phyloP scores from a whole-genome alignment of 2,113 vertebrate species.

The Noturus placidus region DNA sequence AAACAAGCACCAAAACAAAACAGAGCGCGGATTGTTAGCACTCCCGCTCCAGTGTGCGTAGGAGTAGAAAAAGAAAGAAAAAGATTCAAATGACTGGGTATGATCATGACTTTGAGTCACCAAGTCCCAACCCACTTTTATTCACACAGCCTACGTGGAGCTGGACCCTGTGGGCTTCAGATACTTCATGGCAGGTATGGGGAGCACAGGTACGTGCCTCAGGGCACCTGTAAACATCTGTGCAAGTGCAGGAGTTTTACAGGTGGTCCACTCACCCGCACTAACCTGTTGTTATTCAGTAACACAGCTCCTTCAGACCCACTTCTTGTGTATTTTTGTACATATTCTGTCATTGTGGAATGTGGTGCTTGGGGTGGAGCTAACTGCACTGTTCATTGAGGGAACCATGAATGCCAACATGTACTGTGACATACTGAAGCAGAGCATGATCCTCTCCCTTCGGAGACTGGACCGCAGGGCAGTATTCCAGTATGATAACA shows the following conservation, averaged over 20 bases:
- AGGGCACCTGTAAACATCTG: constrained; percentile 23
- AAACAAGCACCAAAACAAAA: neutral
- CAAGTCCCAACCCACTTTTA: constrained; percentile 33
- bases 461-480: too few relatives aligned
- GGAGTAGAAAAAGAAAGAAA: constrained; percentile 24
- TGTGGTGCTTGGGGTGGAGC: neutral
- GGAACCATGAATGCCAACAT: too few relatives aligned
- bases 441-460: too few relatives aligned
- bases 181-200: constrained; percentile 51
- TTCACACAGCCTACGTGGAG: constrained; percentile 54
- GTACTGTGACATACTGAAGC: too few relatives aligned
- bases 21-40: constrained; percentile 6
- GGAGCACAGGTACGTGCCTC: constrained; percentile 40
- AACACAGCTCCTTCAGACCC: neutral
- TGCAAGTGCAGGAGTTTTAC: neutral
- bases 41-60: neutral
- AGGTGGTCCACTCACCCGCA: neutral
- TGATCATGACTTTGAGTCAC: constrained; percentile 26
- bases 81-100: constrained; percentile 8
- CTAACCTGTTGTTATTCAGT: neutral
- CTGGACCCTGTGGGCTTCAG: constrained; percentile 52
- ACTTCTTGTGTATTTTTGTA: neutral
- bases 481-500: too few relatives aligned
- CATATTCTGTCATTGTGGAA: constrained; percentile 4
- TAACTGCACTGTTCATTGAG: neutral